phyloP scores from a whole-genome alignment of 92 coral and sea anemone genomes.

The Pocillopora meandrina region DNA sequence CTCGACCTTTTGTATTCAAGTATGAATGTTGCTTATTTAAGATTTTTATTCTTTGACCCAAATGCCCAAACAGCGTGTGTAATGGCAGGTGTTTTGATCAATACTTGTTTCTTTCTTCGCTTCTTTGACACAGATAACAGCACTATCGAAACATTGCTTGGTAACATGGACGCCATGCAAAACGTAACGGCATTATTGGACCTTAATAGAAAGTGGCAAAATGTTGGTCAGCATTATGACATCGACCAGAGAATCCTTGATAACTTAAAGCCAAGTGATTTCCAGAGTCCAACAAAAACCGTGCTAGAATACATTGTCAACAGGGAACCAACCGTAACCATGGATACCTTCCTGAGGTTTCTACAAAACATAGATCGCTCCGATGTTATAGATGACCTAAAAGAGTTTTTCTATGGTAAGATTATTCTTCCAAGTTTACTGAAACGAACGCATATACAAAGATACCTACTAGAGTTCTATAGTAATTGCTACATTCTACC shows the following conservation, averaged over 20 bases:
- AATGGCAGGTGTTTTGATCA: neutral
- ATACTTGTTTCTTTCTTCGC: neutral
- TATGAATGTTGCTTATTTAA: too few species aligned
- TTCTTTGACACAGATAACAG: neutral
- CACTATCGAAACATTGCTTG: conserved; percentile 21
- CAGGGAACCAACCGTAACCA: neutral
- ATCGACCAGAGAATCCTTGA: neutral
- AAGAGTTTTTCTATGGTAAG: conserved; percentile 9
- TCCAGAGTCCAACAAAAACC: conserved; percentile 24
- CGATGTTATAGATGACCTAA: conserved; percentile 1
- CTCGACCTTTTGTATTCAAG: too few species aligned
- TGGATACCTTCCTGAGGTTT: conserved; percentile 9
- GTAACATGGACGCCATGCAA: neutral
- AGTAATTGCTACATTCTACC: too few species aligned
- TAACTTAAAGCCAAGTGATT: neutral
- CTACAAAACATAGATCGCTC: conserved; percentile 14
- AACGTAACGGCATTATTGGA: conserved; percentile 14
- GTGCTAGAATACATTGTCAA: neutral
- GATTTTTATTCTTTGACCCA: too few species aligned
- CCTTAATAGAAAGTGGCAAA: neutral
- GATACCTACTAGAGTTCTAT: too few species aligned
- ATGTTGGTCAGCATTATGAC: neutral
- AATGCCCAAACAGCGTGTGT: too few species aligned
- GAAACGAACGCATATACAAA: too few species aligned
- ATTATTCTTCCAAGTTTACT: neutral